Conservation (phyloP, 2,797 vertebrate genomes). For the Setipinna tenuifilis region DNA sequence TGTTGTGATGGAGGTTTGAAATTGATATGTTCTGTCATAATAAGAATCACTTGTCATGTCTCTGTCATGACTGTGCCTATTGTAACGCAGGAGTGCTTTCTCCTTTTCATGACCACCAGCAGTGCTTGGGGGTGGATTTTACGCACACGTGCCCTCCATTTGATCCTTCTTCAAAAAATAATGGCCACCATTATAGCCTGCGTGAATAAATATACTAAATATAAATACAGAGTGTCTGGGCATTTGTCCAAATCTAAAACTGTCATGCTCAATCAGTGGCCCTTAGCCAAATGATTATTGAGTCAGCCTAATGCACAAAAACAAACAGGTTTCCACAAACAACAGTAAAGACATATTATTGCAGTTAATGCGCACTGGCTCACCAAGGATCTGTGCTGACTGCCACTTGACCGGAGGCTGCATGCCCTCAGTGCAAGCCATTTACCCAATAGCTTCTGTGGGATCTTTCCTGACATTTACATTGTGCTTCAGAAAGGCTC, state of each 20-base stretch:
- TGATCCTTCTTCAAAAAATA: not conserved
- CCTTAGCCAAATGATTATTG: not conserved
- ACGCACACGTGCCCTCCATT: not conserved
- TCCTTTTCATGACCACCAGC: not conserved
- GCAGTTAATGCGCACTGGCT: not conserved
- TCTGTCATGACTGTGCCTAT: not conserved
- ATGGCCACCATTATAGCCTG: not conserved
- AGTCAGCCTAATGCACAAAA: not conserved
- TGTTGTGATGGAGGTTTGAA: not conserved
- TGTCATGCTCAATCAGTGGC: not conserved
- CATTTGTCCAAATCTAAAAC: slow-evolving; percentile 2
- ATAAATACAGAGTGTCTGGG: not conserved
- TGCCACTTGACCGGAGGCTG: not conserved
- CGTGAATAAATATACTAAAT: not conserved
- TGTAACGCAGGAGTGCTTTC: not conserved
- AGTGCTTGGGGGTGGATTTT: not conserved
- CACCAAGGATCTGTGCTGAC: not conserved
- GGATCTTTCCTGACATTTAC: slow-evolving; percentile 38
- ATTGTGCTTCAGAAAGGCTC: slow-evolving; percentile 46
- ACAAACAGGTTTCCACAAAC: not conserved
- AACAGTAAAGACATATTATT: not conserved
- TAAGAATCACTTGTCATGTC: not conserved
- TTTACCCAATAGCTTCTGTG: slow-evolving; percentile 26
- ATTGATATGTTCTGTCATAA: not conserved
- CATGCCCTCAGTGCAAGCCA: not conserved